Conservation (phyloP, 2,113 vertebrate genomes). For the Euleptes europaea region DNA sequence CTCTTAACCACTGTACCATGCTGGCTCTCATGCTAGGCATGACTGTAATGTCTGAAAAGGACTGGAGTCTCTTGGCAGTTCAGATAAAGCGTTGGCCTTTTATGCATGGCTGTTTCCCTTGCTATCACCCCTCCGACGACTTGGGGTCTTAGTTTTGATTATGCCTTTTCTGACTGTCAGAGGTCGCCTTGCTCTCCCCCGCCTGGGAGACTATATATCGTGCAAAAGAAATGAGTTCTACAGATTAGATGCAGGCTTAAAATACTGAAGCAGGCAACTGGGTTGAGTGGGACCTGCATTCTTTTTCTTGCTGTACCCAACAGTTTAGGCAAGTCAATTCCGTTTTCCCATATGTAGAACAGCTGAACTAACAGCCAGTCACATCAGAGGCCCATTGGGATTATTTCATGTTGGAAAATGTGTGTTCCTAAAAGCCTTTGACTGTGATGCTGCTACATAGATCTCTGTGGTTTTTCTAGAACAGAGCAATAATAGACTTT, state of each 20-base stretch:
- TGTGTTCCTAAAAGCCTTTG: background rate
- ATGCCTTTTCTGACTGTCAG: no score
- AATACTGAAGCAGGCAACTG: background rate
- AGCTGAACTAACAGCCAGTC: background rate
- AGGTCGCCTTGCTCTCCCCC: no score
- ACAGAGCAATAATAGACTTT: background rate
- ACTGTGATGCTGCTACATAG: background rate
- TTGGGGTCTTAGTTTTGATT: no score
- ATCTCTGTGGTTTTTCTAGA: background rate
- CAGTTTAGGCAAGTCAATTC: background rate
- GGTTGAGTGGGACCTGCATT: background rate
- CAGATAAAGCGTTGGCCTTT: no score
- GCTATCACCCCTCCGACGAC: no score
- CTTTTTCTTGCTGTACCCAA: background rate
- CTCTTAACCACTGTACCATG: no score
- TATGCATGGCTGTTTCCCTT: no score
- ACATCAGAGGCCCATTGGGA: background rate
- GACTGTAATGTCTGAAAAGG: no score
- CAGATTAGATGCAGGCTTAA: background rate
- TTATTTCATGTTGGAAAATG: background rate
- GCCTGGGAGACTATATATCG: no score
- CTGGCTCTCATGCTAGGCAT: no score
- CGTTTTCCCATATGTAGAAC: background rate
- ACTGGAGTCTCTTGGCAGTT: no score
- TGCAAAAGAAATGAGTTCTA: no score